Evolutionary conservation across 2,888 invertebrate species (phyloP).

Genomic region (Drosophila suboccidentalis): DNA sequence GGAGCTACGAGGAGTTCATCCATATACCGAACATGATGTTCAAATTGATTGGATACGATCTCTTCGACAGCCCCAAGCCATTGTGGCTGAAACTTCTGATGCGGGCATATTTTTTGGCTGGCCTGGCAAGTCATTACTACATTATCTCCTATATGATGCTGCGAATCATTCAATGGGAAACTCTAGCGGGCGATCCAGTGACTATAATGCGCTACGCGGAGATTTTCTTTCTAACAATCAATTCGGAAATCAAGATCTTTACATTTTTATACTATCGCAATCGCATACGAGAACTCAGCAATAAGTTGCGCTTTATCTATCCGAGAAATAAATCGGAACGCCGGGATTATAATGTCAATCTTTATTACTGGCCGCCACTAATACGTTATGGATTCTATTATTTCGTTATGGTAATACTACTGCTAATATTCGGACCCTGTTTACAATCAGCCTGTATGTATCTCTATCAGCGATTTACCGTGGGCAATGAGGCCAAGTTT

Average conservation of each 20-base stretch:
- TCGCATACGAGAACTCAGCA: constrained; percentile 9
- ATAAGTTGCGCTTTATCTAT: constrained; percentile 1
- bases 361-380: constrained; percentile 23
- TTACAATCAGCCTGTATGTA: constrained; percentile 19
- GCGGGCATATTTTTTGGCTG: background rate
- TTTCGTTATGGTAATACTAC: constrained; percentile 13
- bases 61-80: constrained; percentile 2
- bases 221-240: constrained; percentile 12
- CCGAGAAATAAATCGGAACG: constrained; percentile 13
- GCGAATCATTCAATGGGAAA: constrained; percentile 26
- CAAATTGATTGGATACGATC: constrained; percentile 19
- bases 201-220: constrained; percentile 27
- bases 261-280: constrained; percentile 19
- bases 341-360: constrained; percentile 19
- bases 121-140: constrained; percentile 18
- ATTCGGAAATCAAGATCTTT: constrained; percentile 26
- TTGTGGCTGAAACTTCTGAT: constrained; percentile 15
- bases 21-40: constrained; percentile 26
- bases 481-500: constrained; percentile 13
- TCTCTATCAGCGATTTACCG: constrained; percentile 5
- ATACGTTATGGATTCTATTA: constrained; percentile 25
- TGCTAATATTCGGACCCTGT: constrained; percentile 14
- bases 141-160: constrained; percentile 8
- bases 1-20: constrained; percentile 24
- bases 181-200: constrained; percentile 13